phyloP scores from a whole-genome alignment of 1,140 invertebrate genomes.

The Augochlora pura region DNA sequence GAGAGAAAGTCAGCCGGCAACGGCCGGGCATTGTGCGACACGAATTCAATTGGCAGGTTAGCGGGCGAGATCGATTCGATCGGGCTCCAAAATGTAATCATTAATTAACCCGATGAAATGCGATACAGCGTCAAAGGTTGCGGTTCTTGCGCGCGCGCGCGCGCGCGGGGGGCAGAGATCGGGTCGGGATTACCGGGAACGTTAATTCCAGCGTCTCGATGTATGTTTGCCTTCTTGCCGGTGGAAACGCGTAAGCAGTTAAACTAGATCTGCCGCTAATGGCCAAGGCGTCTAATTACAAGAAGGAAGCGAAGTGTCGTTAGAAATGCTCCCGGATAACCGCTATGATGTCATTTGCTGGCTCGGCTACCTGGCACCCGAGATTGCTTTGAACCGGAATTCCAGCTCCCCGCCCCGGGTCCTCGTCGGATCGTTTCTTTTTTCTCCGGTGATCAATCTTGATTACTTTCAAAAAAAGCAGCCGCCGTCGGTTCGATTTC shows the following conservation, averaged over 20 bases:
- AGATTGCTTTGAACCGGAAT: slow-evolving; percentile 22
- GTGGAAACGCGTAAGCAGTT: slow-evolving; percentile 29
- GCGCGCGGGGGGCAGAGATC: too few species aligned
- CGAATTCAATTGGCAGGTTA: too few species aligned
- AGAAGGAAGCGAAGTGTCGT: slow-evolving; percentile 61
- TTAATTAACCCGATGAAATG: neutral
- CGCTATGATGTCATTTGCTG: slow-evolving; percentile 42
- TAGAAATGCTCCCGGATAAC: slow-evolving; percentile 56
- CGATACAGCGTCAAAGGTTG: neutral
- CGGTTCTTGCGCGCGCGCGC: neutral
- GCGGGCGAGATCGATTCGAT: neutral
- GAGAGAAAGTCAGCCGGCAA: too few species aligned
- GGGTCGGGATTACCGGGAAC: slow-evolving; percentile 15
- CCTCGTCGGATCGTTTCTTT: neutral
- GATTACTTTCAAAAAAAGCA: neutral
- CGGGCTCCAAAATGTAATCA: neutral
- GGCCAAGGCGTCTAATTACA: slow-evolving; percentile 64
- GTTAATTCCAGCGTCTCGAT: slow-evolving; percentile 17
- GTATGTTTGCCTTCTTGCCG: slow-evolving; percentile 15
- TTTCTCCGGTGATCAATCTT: neutral
- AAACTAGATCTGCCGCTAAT: slow-evolving; percentile 50
- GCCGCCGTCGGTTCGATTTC: neutral
- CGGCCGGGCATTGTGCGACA: too few species aligned
- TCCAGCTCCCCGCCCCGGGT: neutral
- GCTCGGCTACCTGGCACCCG: slow-evolving; percentile 17